A percentile compares a stretch with the other conserved stretches of the same genome.
These are phyloP conservation scores for Sebastes hubbsi DNA, from an alignment of 2,797 vertebrate genomes.

Conservation along the genomic window DNA sequence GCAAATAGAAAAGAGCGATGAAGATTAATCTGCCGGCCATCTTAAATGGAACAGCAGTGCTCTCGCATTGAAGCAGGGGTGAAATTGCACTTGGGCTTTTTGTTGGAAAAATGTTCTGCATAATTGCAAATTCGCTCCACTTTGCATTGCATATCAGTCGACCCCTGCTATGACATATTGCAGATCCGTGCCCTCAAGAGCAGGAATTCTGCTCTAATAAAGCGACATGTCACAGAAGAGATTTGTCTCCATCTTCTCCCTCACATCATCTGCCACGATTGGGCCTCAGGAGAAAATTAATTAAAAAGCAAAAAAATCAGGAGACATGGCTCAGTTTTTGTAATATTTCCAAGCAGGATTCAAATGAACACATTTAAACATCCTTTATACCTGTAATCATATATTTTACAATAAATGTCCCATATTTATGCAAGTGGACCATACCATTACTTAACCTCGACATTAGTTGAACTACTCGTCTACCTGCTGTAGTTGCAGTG, in stretches of 20 bases:
- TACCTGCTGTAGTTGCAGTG: too few species aligned
- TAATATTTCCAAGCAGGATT: neutral
- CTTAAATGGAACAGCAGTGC: slow-evolving; percentile 40
- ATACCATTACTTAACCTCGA: too few species aligned
- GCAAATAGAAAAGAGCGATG: slow-evolving; percentile 56
- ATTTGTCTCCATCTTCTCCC: neutral
- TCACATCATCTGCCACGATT: slow-evolving; percentile 10
- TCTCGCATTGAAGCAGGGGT: slow-evolving; percentile 15
- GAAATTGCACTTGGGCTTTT: slow-evolving; percentile 30
- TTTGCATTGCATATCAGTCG: slow-evolving; percentile 32
- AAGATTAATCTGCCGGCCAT: slow-evolving; percentile 55
- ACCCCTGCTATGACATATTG: slow-evolving; percentile 13
- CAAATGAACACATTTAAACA: rapidly evolving
- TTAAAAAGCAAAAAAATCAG: neutral
- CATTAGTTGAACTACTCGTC: too few species aligned
- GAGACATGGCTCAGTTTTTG: neutral
- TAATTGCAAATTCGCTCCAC: slow-evolving; percentile 45
- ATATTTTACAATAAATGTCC: too few species aligned
- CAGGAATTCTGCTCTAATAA: slow-evolving; percentile 31
- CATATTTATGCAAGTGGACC: too few species aligned
- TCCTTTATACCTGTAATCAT: too few species aligned
- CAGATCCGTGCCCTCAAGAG: slow-evolving; percentile 17
- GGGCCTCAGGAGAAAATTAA: neutral
- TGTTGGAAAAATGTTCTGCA: slow-evolving; percentile 23
- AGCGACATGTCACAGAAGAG: slow-evolving; percentile 10